A percentile compares a stretch with the other conserved stretches of the same genome.
These are phyloP conservation scores for Drosophila bocqueti DNA, from an alignment of 1,140 invertebrate genomes.

Conservation along the genomic window DNA sequence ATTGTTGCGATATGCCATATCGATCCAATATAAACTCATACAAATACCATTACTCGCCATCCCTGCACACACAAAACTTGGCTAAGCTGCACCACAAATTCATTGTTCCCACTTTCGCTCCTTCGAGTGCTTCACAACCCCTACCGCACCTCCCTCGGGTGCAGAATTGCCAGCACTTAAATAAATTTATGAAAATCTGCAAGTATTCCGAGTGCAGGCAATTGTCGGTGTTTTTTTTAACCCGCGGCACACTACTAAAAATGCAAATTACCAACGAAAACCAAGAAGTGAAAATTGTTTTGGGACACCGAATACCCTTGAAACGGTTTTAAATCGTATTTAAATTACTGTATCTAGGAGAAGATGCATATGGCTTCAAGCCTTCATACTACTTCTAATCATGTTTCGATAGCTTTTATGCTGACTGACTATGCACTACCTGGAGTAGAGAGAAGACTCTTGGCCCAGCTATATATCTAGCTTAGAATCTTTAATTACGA, in stretches of 20 bases:
- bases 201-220: slow-evolving; percentile 27
- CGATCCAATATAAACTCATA: too few relatives aligned
- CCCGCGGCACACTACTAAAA: background rate
- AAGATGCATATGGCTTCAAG: too few relatives aligned
- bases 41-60: background rate
- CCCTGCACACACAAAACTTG: background rate
- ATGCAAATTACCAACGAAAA: too few relatives aligned
- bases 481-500: too few relatives aligned
- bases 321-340: too few relatives aligned
- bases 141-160: background rate
- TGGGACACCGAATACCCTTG: too few relatives aligned
- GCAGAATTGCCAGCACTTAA: slow-evolving; percentile 42
- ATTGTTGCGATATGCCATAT: background rate
- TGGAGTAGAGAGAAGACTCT: too few relatives aligned
- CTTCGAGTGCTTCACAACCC: slow-evolving; percentile 11
- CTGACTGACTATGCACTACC: too few relatives aligned
- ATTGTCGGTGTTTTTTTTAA: slow-evolving; percentile 8
- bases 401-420: too few relatives aligned
- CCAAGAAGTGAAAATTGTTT: background rate
- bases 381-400: too few relatives aligned
- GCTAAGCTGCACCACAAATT: slow-evolving; percentile 29
- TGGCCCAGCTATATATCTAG: too few relatives aligned
- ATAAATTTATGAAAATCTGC: slow-evolving; percentile 51
- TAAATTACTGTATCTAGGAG: too few relatives aligned
- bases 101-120: slow-evolving; percentile 17